Percentiles rank a stretch among this genome's conserved stretches.
Conservation (phyloP, 2,888 invertebrate species). For the Lymantria monacha region DNA sequence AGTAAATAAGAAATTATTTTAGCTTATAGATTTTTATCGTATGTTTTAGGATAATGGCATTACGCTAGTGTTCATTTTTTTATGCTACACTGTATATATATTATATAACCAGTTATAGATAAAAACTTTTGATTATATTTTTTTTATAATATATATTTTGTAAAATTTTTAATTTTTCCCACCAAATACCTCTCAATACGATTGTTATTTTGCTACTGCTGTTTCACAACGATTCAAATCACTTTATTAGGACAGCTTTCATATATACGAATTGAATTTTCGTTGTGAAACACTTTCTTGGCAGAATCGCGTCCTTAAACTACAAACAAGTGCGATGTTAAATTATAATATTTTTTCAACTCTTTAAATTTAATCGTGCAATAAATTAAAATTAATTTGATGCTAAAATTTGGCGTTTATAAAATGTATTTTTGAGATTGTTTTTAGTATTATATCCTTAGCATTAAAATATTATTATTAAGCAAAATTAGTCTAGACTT, state of each 20-base stretch:
- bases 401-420: slow-evolving; percentile 9
- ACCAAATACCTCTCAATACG: no score
- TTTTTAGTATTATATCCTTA: slow-evolving; percentile 37
- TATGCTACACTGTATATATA: slow-evolving; percentile 8
- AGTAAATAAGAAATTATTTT: no score
- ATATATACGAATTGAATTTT: no score
- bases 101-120: background rate
- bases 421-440: slow-evolving; percentile 34
- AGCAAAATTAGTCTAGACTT: slow-evolving; percentile 16
- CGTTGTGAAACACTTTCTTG: no score
- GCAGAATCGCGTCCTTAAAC: no score
- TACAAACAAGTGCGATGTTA: no score
- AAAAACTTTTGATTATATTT: background rate
- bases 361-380: slow-evolving; percentile 4
- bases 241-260: no score
- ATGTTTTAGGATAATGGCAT: slow-evolving; percentile 22
- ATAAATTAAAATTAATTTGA: slow-evolving; percentile 2
- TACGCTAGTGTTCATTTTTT: slow-evolving; percentile 25
- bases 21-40: slow-evolving; percentile 4
- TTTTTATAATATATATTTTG: slow-evolving; percentile 6
- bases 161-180: background rate
- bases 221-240: no score
- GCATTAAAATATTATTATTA: slow-evolving; percentile 25
- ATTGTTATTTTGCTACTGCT: no score
- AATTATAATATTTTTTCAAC: no score